Base-by-base conservation (phyloP, 2,113 vertebrate species). In the Calyptomena viridis region DNA sequence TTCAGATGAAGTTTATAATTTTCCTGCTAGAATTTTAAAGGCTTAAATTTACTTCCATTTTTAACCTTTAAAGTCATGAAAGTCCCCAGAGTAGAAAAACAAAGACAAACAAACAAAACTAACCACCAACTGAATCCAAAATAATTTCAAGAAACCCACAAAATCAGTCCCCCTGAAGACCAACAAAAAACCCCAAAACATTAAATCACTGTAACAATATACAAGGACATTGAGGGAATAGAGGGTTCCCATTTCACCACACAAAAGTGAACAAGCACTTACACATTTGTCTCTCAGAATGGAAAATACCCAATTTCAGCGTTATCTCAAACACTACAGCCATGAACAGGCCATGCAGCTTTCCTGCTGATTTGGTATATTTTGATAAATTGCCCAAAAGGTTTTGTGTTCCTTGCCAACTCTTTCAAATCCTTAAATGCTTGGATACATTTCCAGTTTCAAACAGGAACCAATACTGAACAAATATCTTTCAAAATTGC, bases 301-400 rank as follows among this genome's bases (percentile, higher is more conserved):
- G 4, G n/a, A 22, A 66, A 88, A 47, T 3, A 47, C 23, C 18
- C 30, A 21, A 15, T 46, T 64, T 64, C 58, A 12, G 35, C 30
- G 24, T 10, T 56, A 44, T 24, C 44, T 59, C 47, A 63, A 72
- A 55, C 0, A 0, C 46, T 37, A 8, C 11, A 75, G 52, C 12
- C 46, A 62, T 1, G 7, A 53, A 56, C 8, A 69, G 20, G 53
- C 14, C 64, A 13, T 0, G 21, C 1, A 28, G 15, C 49, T 28
- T 40, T 59, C 30, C 7, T 56, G 44, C 44, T 53, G 22, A 77
- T 28, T 20, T 24, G 23, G 25, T 31, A 46, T 17, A 49, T 44
- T 79, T 27, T 40, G 16, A 13, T 30, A 2, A n/a, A 46, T 23
- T 31, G 24, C n/a, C 31, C n/a, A 55, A 58, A 35, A 2, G 0